A percentile compares a stretch with the other conserved stretches of the same genome.
These are phyloP conservation scores for Hestina assimilis DNA, from an alignment of 1,140 invertebrate species.

Conservation along the genomic window DNA sequence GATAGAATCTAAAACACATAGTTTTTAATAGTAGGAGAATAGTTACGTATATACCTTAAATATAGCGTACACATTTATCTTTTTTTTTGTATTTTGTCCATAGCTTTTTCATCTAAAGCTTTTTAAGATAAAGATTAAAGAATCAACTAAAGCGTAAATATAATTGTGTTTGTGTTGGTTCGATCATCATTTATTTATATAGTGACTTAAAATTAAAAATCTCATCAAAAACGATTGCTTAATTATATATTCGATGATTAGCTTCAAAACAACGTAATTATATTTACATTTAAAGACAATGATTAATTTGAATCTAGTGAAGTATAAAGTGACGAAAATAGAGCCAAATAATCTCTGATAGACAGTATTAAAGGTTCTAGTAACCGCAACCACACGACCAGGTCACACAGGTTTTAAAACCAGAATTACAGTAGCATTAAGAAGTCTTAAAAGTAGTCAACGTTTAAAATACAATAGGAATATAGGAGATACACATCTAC, in stretches of 20 bases:
- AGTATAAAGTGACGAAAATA: not conserved
- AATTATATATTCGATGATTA: not conserved
- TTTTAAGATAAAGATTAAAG: not conserved
- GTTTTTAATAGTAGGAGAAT: slow-evolving; percentile 28
- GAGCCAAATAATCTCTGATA: not conserved
- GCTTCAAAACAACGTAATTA: not conserved
- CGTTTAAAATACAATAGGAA: slow-evolving; percentile 59
- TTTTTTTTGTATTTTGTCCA: slow-evolving; percentile 9
- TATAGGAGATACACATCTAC: slow-evolving; percentile 31
- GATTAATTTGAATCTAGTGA: not conserved
- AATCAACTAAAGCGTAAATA: not conserved
- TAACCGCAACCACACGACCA: slow-evolving; percentile 7
- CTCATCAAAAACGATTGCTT: not conserved
- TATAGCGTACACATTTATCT: slow-evolving; percentile 9
- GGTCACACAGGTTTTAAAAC: slow-evolving; percentile 1
- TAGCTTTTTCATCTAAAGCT: not conserved
- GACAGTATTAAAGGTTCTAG: not conserved
- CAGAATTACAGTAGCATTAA: slow-evolving; percentile 18
- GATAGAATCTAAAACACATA: slow-evolving; percentile 31
- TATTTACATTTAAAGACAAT: not conserved
- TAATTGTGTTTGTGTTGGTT: too few species aligned
- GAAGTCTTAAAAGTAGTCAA: slow-evolving; percentile 72
- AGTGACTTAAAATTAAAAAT: not conserved
- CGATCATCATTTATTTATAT: too few species aligned
- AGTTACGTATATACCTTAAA: slow-evolving; percentile 37